Base-by-base conservation (phyloP, 2,888 invertebrate species). In the Pristionchus arcanus region DNA sequence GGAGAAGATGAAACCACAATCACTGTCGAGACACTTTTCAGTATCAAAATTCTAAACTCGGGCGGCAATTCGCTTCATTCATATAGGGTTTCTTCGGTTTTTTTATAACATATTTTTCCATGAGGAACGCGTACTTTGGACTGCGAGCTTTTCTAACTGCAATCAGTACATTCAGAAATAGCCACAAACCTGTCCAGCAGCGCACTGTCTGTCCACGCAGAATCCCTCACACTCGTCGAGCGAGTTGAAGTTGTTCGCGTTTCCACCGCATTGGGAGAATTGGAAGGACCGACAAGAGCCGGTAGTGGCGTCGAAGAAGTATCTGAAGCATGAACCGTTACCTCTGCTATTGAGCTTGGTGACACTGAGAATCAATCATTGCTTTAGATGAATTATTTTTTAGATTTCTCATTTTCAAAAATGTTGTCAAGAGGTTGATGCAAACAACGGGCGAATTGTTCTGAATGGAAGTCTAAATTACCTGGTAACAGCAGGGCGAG, bases 181-280 rank as follows among this genome's bases (percentile, higher is more conserved):
- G 15, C 42, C 42, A 49, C 42, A 49, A 49, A 91, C 91, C 85
- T 93, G 92, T 89, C 93, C 93, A 59, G 91, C 91, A 7, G 93
- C 92, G 85, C 94, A 94, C 91, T 94, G 94, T 55, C 93, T 90
- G 86, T 94, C 94, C 87, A 95, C 92, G 92, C 95, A 95, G 92
- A 95, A 95, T 21, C 95, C 95, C 91, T 95, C 95, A 90, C 95
- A 95, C 89, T 95, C 95, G 89, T 95, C 95, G 87, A 95, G 89
- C 15, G 94, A 92, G 86, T 93, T 93, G 90, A 95, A 95, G 90
- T 93, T 95, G 91, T 95, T 95, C n/a, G 93, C 91, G 84, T 95
- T 95, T 66, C 95, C 95, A 37, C 94, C 94, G 87, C 94, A 95
- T 89, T 94, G 95, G 13, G 91, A 91, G 91, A 91, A 93, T 89